These are phyloP conservation scores for Lethocerus indicus DNA, from an alignment of 1,140 invertebrate genomes.

Conservation along the genomic window DNA sequence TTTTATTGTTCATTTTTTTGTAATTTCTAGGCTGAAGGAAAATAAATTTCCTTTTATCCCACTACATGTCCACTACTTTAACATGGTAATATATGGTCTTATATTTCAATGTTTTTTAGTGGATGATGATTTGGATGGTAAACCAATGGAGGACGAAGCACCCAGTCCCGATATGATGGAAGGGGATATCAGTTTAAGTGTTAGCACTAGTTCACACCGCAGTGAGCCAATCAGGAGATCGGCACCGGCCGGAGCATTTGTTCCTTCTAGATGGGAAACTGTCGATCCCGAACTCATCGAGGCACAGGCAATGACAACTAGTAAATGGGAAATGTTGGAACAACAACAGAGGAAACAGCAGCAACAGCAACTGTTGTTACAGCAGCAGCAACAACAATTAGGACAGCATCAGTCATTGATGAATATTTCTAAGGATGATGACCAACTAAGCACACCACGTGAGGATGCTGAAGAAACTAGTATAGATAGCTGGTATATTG, in stretches of 20 bases:
- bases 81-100: no score
- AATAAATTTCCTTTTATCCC: no score
- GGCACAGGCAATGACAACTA: constrained; percentile 75
- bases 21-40: no score
- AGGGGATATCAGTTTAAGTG: constrained; percentile 16
- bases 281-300: constrained; percentile 74
- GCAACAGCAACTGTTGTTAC: no score
- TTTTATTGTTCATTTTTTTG: no score
- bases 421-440: constrained; percentile 13
- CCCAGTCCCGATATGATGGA: constrained; percentile 20
- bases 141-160: constrained; percentile 41
- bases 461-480: no score
- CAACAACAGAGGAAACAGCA: constrained; percentile 19
- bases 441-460: neutral
- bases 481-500: constrained; percentile 11
- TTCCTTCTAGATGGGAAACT: constrained; percentile 90
- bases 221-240: constrained; percentile 5
- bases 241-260: constrained; percentile 46
- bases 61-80: no score
- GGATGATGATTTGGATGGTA: constrained; percentile 71
- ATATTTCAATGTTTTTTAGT: constrained; percentile 28
- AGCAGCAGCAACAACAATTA: neutral
- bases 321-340: constrained; percentile 67
- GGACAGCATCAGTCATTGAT: constrained; percentile 9
- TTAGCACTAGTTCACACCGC: no score